Evolutionary conservation across 1,140 invertebrate genomes (phyloP), one percentile per base, ranked within the genome.

Genomic region (Thereuonema tuberculata): DNA sequence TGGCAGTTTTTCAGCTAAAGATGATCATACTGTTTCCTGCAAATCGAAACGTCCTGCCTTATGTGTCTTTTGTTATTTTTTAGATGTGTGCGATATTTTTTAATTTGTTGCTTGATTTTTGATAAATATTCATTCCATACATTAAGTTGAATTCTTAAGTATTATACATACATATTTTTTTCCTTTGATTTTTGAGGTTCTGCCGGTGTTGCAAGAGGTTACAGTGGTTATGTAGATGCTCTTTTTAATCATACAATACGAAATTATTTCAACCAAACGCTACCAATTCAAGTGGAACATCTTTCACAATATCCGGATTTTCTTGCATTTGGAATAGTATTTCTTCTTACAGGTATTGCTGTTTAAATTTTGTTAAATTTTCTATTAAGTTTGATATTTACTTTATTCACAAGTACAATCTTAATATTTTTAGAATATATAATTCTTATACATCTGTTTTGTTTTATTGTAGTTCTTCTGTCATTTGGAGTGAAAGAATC

Each of bases 401-500:
- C n/a, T n/a, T 12, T 12, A 43, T n/a, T 43, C 9, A 43, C 37
- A 12, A 43, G n/a, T 62, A 56, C 17, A 60, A 63, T 53, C 27
- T 24, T 53, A 52, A 5, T 64, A 53, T 17, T 59, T 61, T 58
- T 63, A 60, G 53, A 57, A 5, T 59, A 46, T 46, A 53, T 26
- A 25, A 20, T 23, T 60, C n/a, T 37, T 43, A 20, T 23, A 24
- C n/a, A 61, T 64, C 50, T 50, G 61, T 3, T 60, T 58, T 21
- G 58, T 47, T 46, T 56, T 53, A 2, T 83, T 69, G 65, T 79
- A 79, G 79, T 79, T 37, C 67, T 95, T 20, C 75, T 96, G 5
- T 81, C 82, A 0, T 73, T 86, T 55, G 93, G 93, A 24, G 92
- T 92, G 12, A 89, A 84, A 67, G 89, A 95, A 71, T 95, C 92